phyloP scores from a whole-genome alignment of 2,797 vertebrate species.

The Erethizon dorsatum region DNA sequence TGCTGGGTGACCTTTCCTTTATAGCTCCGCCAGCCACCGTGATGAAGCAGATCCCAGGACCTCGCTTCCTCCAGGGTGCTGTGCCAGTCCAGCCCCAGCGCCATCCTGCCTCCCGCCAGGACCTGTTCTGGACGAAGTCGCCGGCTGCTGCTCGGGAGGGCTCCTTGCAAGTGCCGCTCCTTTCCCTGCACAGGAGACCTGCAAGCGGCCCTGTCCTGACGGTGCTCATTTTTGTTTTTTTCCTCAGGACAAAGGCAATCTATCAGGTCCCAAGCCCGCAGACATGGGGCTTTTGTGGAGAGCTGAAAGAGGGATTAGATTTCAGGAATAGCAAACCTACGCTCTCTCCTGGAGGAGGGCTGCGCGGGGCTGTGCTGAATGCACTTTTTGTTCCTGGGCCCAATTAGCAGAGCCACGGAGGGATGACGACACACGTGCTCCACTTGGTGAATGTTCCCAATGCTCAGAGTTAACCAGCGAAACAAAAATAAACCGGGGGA shows the following conservation, averaged over 20 bases:
- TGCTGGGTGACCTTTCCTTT: background rate
- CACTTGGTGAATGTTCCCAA: background rate
- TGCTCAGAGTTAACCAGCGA: background rate
- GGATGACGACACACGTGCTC: background rate
- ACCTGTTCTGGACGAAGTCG: background rate
- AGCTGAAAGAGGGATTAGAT: slow-evolving; percentile 61
- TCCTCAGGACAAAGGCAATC: slow-evolving; percentile 66
- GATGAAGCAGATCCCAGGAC: too few relatives aligned
- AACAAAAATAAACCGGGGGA: background rate
- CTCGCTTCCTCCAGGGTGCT: background rate
- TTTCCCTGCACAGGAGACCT: background rate
- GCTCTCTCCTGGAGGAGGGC: slow-evolving; percentile 62
- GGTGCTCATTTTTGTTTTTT: background rate
- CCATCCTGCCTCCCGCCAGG: background rate
- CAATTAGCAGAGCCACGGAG: background rate
- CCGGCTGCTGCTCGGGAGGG: rapidly evolving
- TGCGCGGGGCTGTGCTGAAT: background rate
- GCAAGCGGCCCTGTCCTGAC: background rate
- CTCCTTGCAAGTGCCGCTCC: too few relatives aligned
- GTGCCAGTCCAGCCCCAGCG: background rate
- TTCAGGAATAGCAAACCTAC: slow-evolving; percentile 79
- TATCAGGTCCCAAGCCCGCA: slow-evolving; percentile 30
- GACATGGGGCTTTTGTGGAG: slow-evolving; percentile 79
- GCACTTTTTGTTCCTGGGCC: slow-evolving; percentile 68
- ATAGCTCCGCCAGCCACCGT: rapidly evolving